Evolutionary conservation across 2,888 invertebrate species (phyloP).

Genomic region (Eristalis arbustorum): DNA sequence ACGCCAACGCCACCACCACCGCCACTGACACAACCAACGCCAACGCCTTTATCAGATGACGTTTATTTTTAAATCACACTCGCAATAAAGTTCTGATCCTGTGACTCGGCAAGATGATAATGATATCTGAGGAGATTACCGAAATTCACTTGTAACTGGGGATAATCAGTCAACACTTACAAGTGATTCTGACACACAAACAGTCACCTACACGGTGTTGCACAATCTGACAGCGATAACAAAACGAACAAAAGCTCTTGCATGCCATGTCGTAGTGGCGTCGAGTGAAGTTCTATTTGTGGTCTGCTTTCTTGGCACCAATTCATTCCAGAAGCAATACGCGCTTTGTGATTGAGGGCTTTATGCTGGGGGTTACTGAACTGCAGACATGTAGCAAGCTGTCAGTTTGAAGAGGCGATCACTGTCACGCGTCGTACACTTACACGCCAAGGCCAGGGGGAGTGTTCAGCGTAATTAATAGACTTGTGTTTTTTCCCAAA

Average conservation of each 20-base stretch:
- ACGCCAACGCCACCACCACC: not conserved
- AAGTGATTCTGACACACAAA: not conserved
- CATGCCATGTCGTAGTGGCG: not conserved
- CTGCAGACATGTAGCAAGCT: not conserved
- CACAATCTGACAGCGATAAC: not conserved
- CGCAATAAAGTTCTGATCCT: not conserved
- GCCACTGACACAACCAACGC: too few species aligned
- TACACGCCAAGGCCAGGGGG: not conserved
- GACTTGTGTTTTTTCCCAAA: not conserved
- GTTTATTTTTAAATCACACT: constrained; percentile 21
- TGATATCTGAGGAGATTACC: not conserved
- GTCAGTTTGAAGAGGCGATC: not conserved
- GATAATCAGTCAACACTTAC: not conserved
- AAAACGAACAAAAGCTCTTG: not conserved
- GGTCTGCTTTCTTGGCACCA: not conserved
- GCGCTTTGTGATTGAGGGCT: too few species aligned
- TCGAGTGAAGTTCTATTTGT: not conserved
- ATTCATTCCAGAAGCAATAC: not conserved
- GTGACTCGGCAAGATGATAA: not conserved
- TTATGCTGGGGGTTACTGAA: not conserved
- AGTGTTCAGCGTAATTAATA: not conserved
- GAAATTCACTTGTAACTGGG: not conserved
- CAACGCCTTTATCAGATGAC: not conserved
- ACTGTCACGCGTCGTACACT: not conserved
- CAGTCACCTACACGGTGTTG: not conserved